phyloP scores from a whole-genome alignment of 2,797 vertebrate species.

The Lepus townsendii region DNA sequence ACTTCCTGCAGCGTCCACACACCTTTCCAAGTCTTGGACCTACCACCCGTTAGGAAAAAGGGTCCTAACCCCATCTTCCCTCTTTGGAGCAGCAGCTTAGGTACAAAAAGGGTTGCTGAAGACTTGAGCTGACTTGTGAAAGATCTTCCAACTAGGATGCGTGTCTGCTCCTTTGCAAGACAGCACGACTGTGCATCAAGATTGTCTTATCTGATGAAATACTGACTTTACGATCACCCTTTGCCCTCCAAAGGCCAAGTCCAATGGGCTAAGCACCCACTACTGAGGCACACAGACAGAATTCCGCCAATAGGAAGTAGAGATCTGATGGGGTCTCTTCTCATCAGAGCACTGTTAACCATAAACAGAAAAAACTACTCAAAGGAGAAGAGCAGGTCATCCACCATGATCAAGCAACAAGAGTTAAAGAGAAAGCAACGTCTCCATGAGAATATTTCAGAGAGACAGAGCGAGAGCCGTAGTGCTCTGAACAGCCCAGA shows the following conservation, averaged over 20 bases:
- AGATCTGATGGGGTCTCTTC: slow-evolving; percentile 7
- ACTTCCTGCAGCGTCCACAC: neutral
- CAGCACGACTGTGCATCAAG: neutral
- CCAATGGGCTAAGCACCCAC: neutral
- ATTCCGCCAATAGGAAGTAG: neutral
- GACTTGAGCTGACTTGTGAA: neutral
- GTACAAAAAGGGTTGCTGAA: neutral
- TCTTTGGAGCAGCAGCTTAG: neutral
- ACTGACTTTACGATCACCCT: slow-evolving; percentile 47
- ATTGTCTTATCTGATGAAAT: neutral
- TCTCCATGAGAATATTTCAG: neutral
- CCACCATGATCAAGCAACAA: neutral
- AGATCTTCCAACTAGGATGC: neutral
- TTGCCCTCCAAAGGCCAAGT: slow-evolving; percentile 35
- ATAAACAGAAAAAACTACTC: neutral
- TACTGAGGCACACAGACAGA: neutral
- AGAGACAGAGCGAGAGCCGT: neutral
- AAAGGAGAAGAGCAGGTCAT: neutral
- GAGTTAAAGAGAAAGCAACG: neutral
- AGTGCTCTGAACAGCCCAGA: neutral
- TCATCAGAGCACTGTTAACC: slow-evolving; percentile 13
- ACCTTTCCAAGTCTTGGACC: neutral
- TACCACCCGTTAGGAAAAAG: neutral
- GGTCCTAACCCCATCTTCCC: neutral
- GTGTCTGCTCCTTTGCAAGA: neutral